These are phyloP conservation scores for Ephydatia muelleri DNA, from an alignment of 37 sponge, comb jelly and placozoan species.

Conservation along the genomic window DNA sequence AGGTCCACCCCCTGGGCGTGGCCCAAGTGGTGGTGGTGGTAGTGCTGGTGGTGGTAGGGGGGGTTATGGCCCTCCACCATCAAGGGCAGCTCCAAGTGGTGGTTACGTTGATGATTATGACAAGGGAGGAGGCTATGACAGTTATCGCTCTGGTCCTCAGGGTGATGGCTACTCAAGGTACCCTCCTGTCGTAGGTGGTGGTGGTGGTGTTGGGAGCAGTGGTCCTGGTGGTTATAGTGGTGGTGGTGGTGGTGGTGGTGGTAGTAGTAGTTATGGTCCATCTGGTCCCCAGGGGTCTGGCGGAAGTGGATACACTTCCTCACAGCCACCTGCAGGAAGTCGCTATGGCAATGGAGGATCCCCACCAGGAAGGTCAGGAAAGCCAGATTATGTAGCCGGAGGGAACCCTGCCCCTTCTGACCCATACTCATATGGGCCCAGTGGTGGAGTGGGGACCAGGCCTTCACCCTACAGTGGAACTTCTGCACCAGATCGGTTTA, in stretches of 20 bases:
- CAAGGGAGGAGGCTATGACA: background rate
- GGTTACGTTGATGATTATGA: slow-evolving; percentile 1
- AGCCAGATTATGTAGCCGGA: background rate
- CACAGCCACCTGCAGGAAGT: background rate
- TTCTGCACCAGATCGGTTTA: background rate
- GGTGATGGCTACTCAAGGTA: slow-evolving; percentile 11
- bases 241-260: background rate
- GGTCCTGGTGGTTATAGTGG: background rate
- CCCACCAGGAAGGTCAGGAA: background rate
- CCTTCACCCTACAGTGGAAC: background rate
- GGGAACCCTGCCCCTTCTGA: background rate
- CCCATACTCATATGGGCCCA: background rate
- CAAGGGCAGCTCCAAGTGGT: background rate
- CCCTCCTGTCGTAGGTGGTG: background rate
- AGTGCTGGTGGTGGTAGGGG: background rate
- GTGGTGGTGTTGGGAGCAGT: background rate
- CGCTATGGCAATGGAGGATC: background rate
- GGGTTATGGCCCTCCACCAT: background rate
- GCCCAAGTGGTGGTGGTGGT: slow-evolving; percentile 7
- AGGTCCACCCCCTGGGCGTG: slow-evolving; percentile 14
- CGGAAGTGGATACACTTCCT: background rate
- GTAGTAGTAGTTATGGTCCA: slow-evolving; percentile 9
- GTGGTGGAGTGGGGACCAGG: background rate
- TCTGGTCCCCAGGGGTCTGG: background rate
- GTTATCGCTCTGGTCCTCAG: background rate